Conservation (phyloP, 2,888 invertebrate species). For the Papilio demoleus region DNA sequence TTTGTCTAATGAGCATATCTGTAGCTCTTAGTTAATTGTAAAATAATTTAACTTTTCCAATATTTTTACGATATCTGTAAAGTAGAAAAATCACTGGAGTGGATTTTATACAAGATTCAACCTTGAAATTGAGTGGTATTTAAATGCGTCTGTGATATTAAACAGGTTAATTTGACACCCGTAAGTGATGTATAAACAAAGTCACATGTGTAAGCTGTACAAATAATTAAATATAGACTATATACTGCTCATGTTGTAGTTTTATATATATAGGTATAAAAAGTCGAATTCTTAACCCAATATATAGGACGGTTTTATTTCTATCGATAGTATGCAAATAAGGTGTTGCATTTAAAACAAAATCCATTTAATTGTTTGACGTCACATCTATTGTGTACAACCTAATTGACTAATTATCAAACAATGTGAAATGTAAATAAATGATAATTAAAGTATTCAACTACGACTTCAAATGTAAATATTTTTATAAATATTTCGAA, state of each 20-base stretch:
- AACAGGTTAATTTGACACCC: slow-evolving; percentile 1
- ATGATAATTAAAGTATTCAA: not conserved
- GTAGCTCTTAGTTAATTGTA: slow-evolving; percentile 17
- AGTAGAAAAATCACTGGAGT: not conserved
- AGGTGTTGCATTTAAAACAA: not conserved
- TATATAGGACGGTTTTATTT: not conserved
- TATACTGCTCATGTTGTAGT: not conserved
- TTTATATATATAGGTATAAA: not conserved
- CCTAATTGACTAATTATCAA: not conserved
- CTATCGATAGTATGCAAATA: not conserved
- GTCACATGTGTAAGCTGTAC: not conserved
- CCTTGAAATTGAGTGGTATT: slow-evolving; percentile 8
- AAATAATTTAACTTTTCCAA: not conserved
- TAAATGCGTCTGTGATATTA: slow-evolving; percentile 7
- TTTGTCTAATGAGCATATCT: too few species aligned
- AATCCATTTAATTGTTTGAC: not conserved
- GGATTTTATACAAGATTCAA: not conserved
- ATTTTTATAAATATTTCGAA: too few species aligned
- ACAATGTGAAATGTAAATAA: not conserved
- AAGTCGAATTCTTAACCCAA: too few species aligned
- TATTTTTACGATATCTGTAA: not conserved
- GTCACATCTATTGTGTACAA: not conserved
- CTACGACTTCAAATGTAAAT: too few species aligned
- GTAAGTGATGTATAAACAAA: not conserved
- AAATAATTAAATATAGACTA: not conserved